These are phyloP conservation scores for Akabosia matsudoensis DNA, from an alignment of 1,140 invertebrate genomes.

Conservation along the genomic window DNA sequence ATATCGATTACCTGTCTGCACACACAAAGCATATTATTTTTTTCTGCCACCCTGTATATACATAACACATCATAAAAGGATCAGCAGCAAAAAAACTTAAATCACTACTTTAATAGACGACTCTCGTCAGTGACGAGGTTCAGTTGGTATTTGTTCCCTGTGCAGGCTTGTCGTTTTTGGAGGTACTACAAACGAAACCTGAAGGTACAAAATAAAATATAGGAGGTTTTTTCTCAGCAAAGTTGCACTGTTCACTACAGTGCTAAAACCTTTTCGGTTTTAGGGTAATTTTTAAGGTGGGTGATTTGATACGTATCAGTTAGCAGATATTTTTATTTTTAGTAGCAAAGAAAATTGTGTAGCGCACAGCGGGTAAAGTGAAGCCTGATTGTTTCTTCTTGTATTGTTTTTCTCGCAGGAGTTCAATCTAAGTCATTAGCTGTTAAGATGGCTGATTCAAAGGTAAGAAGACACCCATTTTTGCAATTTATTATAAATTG, in stretches of 20 bases:
- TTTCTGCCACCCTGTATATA: too few species aligned
- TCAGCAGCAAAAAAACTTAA: not conserved
- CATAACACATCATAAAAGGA: not conserved
- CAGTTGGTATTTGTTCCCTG: conserved; percentile 14
- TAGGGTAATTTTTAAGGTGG: too few species aligned
- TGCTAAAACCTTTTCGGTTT: too few species aligned
- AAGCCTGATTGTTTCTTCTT: not conserved
- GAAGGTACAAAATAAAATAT: too few species aligned
- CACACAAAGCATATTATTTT: too few species aligned
- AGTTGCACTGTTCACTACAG: too few species aligned
- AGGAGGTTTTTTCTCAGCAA: too few species aligned
- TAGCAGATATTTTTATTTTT: not conserved
- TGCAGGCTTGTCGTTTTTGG: not conserved
- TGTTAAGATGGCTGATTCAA: not conserved
- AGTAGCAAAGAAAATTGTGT: not conserved
- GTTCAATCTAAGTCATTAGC: conserved; percentile 22
- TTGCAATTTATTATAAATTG: not conserved
- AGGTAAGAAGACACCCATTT: not conserved
- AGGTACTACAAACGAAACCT: too few species aligned
- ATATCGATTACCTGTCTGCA: too few species aligned
- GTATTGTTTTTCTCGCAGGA: not conserved
- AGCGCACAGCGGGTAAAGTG: too few species aligned
- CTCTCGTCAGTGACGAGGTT: not conserved
- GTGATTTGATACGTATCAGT: too few species aligned
- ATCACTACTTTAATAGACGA: conserved; percentile 13